Evolutionary conservation across 2,888 invertebrate genomes (phyloP).

Genomic region (Cantharis rustica): DNA sequence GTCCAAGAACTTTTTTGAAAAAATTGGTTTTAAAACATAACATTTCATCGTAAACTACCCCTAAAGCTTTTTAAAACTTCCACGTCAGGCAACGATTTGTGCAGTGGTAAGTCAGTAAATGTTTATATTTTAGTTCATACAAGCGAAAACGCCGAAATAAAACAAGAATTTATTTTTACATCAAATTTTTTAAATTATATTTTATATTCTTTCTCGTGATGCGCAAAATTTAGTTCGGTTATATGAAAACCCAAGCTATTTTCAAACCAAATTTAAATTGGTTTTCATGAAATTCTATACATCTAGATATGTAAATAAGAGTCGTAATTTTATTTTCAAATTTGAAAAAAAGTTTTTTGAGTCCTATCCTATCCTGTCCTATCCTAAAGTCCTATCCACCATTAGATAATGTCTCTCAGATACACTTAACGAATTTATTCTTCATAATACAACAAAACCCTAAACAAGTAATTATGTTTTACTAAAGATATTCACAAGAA

Average conservation of each 20-base stretch:
- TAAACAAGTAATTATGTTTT: background rate
- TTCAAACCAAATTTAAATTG: background rate
- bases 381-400: background rate
- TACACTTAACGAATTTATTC: background rate
- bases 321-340: background rate
- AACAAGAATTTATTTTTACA: background rate
- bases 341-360: background rate
- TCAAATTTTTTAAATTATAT: background rate
- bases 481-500: background rate
- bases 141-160: background rate
- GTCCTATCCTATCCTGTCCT: no score
- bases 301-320: background rate
- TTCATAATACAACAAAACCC: background rate
- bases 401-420: background rate
- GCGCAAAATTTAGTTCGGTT: background rate
- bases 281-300: background rate
- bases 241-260: background rate
- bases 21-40: slow-evolving; percentile 37
- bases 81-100: background rate
- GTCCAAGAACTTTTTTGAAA: slow-evolving; percentile 5
- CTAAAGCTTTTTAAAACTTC: background rate
- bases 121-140: background rate
- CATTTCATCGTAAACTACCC: background rate
- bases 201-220: background rate
- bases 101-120: background rate